phyloP scores from a whole-genome alignment of 2,888 invertebrate genomes.

The Phengaris alcon region DNA sequence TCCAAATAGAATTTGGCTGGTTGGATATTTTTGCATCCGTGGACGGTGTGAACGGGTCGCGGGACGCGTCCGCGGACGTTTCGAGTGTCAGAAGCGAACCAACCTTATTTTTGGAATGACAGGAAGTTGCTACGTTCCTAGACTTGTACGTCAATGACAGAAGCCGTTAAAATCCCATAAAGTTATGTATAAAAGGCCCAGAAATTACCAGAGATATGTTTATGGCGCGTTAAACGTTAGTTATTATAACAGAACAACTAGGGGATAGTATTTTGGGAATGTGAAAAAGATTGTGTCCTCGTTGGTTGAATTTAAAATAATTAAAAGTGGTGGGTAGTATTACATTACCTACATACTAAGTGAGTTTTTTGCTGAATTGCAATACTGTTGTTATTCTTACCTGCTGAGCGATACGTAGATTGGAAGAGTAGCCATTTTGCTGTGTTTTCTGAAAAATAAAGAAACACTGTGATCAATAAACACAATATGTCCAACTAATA shows the following conservation, averaged over 20 bases:
- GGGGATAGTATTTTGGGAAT: neutral
- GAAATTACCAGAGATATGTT: slow-evolving; percentile 22
- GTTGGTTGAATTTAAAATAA: neutral
- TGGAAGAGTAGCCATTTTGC: slow-evolving; percentile 65
- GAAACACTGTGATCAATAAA: neutral
- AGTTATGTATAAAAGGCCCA: slow-evolving; percentile 8
- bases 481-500: neutral
- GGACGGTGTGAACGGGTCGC: no score
- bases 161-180: slow-evolving; percentile 20
- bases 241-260: slow-evolving; percentile 18
- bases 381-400: slow-evolving; percentile 43
- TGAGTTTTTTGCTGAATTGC: no score
- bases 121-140: no score
- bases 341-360: no score
- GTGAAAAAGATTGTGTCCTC: neutral
- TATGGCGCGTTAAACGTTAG: slow-evolving; percentile 19
- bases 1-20: no score
- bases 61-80: no score
- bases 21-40: no score
- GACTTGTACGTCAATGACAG: neutral
- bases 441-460: slow-evolving; percentile 41
- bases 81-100: no score
- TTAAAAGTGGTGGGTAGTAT: neutral
- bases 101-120: no score
- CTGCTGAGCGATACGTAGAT: slow-evolving; percentile 69